These are phyloP conservation scores for Rhopalosiphum nymphaeae DNA, from an alignment of 2,888 invertebrate species.

Conservation along the genomic window DNA sequence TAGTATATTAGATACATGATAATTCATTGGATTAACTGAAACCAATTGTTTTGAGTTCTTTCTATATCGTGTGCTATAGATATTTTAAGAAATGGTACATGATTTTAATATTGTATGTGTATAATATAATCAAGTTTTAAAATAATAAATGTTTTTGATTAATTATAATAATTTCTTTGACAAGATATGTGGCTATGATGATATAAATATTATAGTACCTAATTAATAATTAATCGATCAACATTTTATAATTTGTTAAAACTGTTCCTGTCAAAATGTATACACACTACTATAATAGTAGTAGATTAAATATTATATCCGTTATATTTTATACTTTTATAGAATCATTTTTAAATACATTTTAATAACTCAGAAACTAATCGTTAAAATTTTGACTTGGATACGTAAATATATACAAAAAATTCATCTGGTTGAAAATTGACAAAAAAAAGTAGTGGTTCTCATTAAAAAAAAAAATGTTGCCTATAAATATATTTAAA, in stretches of 20 bases:
- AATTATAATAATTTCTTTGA: background rate
- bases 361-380: background rate
- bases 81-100: background rate
- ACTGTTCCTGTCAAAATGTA: too few relatives aligned
- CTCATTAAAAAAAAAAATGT: background rate
- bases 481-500: background rate
- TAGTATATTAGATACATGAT: background rate
- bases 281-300: background rate
- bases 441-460: background rate
- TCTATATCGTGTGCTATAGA: background rate
- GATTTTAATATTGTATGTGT: background rate
- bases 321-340: background rate
- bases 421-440: background rate
- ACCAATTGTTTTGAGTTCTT: background rate
- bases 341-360: background rate
- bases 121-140: background rate
- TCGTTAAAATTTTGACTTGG: background rate
- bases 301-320: background rate
- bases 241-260: background rate
- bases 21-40: background rate
- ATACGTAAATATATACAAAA: background rate
- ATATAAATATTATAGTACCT: background rate
- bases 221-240: background rate
- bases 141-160: background rate
- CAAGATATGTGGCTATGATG: background rate